Base-by-base conservation (phyloP, 2,888 invertebrate genomes). In the Bombylius discolor region DNA sequence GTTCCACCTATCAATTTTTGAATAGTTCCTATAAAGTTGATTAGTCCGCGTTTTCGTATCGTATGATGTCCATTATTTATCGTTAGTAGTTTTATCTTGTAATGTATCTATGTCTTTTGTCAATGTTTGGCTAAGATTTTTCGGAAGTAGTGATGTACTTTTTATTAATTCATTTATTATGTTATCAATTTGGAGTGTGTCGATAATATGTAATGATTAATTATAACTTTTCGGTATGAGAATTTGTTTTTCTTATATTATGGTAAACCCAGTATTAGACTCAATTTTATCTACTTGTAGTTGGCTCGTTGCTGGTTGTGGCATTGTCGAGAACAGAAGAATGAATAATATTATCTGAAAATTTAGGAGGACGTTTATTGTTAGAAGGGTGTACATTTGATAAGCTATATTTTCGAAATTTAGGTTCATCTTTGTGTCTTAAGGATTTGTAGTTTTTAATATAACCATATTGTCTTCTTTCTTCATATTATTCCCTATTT, bases 1-100 rank as follows among this genome's bases (percentile, higher is more conserved):
- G 56, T 56, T 48, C 59, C 58, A 46, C 50, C 49, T 42, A 59
- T 32, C 52, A 56, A 58, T 59, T 58, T 60, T 46, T 52, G 39
- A 33, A 51, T 51, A 13, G 54, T 61, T 53, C 56, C 59, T 33
- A 54, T 46, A 42, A 57, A 55, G 45, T 58, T 58, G 42, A 59
- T 23, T 39, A 59, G 39, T 53, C 57, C 57, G 48, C 56, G 52
- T 55, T 58, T 59, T 45, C 36, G 39, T 51, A 54, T 52, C 45
- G 52, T 36, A 36, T 36, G 36, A 36, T 36, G 36, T 36, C 46
- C 52, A 23, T 52, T 47, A 12, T 33, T 5, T 52, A 52, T 6
- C 8, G 32, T 33, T 46, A 3, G 1, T 14, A 52, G 4, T 34
- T 49, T n/a, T 32, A 8, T 52, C 52, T 46, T 46, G 14, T 33